phyloP scores from a whole-genome alignment of 2,888 invertebrate genomes.

The Cantharis nigra region DNA sequence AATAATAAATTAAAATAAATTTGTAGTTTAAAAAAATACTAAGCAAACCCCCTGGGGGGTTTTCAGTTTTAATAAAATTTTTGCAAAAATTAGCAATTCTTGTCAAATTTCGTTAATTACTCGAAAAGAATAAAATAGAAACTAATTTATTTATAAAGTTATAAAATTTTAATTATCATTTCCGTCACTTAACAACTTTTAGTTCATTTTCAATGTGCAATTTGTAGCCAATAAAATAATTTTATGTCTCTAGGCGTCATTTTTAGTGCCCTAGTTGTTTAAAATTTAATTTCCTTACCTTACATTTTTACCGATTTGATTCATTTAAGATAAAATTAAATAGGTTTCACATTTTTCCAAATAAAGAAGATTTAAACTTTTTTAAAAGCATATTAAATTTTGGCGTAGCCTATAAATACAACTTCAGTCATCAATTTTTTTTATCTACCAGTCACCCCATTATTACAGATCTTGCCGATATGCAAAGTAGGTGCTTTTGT shows the following conservation, averaged over 20 bases:
- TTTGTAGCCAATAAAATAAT: background rate
- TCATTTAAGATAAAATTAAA: background rate
- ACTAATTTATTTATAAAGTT: background rate
- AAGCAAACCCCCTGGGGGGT: no score
- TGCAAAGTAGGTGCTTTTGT: background rate
- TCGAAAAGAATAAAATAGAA: background rate
- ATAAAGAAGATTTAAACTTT: background rate
- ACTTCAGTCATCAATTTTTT: background rate
- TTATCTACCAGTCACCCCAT: background rate
- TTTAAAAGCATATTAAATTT: background rate
- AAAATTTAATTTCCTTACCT: background rate
- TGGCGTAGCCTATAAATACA: background rate
- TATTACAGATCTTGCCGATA: background rate
- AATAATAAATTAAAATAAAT: no score
- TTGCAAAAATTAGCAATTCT: background rate
- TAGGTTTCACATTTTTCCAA: background rate
- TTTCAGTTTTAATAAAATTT: background rate
- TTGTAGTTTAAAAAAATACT: no score
- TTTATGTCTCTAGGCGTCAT: background rate
- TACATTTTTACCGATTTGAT: background rate
- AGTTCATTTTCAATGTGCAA: background rate
- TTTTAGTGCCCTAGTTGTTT: background rate
- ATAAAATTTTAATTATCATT: background rate
- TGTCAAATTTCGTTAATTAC: background rate
- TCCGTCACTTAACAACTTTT: background rate